Evolutionary conservation across 2,113 vertebrate genomes (phyloP), one percentile per base, ranked within the genome.

Genomic region (Apteryx owenii): DNA sequence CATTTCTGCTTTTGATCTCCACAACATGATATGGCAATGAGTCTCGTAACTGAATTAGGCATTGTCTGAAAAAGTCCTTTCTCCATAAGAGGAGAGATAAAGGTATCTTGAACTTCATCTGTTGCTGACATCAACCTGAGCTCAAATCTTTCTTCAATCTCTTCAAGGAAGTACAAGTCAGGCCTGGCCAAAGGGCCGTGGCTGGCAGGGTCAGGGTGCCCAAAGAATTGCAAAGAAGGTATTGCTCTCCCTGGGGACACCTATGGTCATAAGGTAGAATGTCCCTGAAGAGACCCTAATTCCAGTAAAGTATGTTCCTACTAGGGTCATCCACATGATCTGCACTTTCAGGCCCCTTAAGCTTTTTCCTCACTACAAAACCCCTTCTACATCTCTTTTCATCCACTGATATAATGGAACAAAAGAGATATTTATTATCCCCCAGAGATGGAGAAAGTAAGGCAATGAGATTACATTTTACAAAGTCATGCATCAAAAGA

Each of bases 71-170:
- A 51, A 51, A 1, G 2, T 33, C 70, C 56, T 96, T 89, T 78
- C 66, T 85, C 33, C 62, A 10, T 20, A 22, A 85, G 4, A 13
- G 38, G 38, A 76, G 20, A 92, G 48, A 94, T 33, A 40, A 93
- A 69, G 7, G 77, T 94, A 88, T 88, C 88, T 70, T 82, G 71
- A 44, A 77, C 90, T 82, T 88, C 28, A 83, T 89, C 96, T 87
- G 12, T 14, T 7, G 23, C 56, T 97, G 87, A 66, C 83, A 53
- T 44, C 69, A 54, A 3, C 9, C 75, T 73, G 73, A 60, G 42
- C 62, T 85, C 54, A 21, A 36, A 80, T 91, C 62, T 75, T 42
- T 23, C 78, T 64, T 28, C 16, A 66, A 80, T 62, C 70, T 88
- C 71, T 88, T 48, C 4, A 1, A 75, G 53, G 58, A 94, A 92